These are phyloP conservation scores for Psittacara wagleri DNA, from an alignment of 2,113 vertebrate species.

Conservation along the genomic window DNA sequence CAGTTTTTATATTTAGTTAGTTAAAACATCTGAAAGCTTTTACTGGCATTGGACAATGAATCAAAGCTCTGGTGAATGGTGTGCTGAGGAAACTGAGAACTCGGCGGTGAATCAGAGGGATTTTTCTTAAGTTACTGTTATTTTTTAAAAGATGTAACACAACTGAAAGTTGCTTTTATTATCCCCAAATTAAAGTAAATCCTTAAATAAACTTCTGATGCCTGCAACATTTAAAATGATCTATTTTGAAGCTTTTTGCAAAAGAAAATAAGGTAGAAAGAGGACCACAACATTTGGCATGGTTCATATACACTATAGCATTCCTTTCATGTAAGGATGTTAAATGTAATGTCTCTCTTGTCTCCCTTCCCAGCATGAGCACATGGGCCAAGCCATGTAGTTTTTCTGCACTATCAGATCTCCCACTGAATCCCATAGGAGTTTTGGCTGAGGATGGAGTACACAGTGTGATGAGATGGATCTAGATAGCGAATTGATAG, in stretches of 20 bases:
- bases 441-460: not conserved
- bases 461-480: not conserved
- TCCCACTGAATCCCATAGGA: not conserved
- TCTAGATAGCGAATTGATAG: not conserved
- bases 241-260: not conserved
- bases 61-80: slow-evolving; percentile 17
- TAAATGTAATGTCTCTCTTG: not conserved
- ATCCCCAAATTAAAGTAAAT: not conserved
- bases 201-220: not conserved
- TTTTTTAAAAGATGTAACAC: not conserved
- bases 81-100: not conserved
- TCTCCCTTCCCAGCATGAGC: not conserved
- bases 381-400: not conserved
- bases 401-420: not conserved
- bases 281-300: not conserved
- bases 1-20: not conserved
- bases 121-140: not conserved
- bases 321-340: not conserved
- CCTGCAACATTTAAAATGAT: not conserved
- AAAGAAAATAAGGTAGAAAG: not conserved
- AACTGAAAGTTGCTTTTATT: not conserved
- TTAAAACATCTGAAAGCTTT: slow-evolving; percentile 54
- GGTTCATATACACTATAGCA: not conserved
- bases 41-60: slow-evolving; percentile 7
- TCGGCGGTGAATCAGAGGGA: not conserved